phyloP scores from a whole-genome alignment of 1,140 invertebrate species.

The Coenobita brevimanus region DNA sequence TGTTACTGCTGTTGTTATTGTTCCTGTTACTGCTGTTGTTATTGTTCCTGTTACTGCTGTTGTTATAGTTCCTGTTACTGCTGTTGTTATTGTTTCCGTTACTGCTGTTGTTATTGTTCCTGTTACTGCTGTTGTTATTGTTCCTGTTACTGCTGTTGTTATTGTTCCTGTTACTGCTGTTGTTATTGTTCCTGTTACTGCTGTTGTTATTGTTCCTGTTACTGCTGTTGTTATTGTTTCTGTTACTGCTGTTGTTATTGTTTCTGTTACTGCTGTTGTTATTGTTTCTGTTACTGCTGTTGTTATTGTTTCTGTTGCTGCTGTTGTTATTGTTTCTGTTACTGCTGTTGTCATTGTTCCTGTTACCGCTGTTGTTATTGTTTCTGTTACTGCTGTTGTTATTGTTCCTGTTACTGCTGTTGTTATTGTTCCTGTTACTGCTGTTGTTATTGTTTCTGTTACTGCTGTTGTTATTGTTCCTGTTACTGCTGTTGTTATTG shows the following conservation, averaged over 20 bases:
- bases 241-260: too few species aligned
- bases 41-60: background rate
- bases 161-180: background rate
- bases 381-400: background rate
- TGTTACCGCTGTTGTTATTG: too few species aligned
- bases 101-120: background rate
- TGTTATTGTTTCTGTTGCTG: too few species aligned
- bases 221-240: too few species aligned
- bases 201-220: background rate
- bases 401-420: background rate
- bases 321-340: too few species aligned
- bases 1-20: background rate
- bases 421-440: background rate
- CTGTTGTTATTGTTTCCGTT: background rate
- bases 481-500: too few species aligned
- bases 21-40: background rate
- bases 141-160: background rate
- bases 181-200: background rate
- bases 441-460: too few species aligned
- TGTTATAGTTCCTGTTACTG: background rate
- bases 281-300: too few species aligned
- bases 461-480: too few species aligned
- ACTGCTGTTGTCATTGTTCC: background rate
- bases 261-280: too few species aligned
- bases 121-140: background rate